These are phyloP conservation scores for Pollenia angustigena DNA, from an alignment of 2,888 invertebrate genomes.

Conservation along the genomic window DNA sequence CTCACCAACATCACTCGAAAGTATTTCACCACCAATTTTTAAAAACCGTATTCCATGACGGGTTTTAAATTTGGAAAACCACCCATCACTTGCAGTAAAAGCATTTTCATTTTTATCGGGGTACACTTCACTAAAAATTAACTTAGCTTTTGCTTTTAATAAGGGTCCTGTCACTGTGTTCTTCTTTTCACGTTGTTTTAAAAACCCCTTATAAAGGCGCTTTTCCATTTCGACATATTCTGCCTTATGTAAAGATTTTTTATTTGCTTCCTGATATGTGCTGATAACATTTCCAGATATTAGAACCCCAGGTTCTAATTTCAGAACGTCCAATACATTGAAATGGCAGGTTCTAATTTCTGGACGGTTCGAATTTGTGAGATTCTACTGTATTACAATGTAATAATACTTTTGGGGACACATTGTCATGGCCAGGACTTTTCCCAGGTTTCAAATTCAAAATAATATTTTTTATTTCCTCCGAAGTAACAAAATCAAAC, in stretches of 20 bases:
- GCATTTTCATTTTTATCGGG: slow-evolving; percentile 31
- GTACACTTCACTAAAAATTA: slow-evolving; percentile 14
- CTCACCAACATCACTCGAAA: slow-evolving; percentile 2
- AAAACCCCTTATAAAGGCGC: slow-evolving; percentile 22
- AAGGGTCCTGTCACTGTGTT: slow-evolving; percentile 5
- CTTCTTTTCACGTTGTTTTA: slow-evolving; percentile 37
- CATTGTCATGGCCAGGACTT: too few species aligned
- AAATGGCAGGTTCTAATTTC: too few species aligned
- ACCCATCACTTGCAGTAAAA: slow-evolving; percentile 25
- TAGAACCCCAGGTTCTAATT: too few species aligned
- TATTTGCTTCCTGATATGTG: background rate
- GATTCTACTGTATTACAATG: too few species aligned
- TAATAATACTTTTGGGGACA: too few species aligned
- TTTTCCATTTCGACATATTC: slow-evolving; percentile 36
- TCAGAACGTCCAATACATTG: too few species aligned
- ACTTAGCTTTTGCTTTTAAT: slow-evolving; percentile 8
- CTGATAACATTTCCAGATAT: too few species aligned
- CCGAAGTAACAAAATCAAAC: too few species aligned
- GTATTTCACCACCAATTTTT: background rate
- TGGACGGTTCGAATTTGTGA: too few species aligned
- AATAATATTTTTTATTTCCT: too few species aligned
- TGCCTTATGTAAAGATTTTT: slow-evolving; percentile 24
- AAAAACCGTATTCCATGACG: slow-evolving; percentile 24
- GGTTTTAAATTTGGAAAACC: slow-evolving; percentile 30
- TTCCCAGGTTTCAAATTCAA: too few species aligned